Percentiles rank a stretch among this genome's conserved stretches.
These are phyloP conservation scores for Cephus spinipes DNA, from an alignment of 2,888 invertebrate species.

Conservation along the genomic window DNA sequence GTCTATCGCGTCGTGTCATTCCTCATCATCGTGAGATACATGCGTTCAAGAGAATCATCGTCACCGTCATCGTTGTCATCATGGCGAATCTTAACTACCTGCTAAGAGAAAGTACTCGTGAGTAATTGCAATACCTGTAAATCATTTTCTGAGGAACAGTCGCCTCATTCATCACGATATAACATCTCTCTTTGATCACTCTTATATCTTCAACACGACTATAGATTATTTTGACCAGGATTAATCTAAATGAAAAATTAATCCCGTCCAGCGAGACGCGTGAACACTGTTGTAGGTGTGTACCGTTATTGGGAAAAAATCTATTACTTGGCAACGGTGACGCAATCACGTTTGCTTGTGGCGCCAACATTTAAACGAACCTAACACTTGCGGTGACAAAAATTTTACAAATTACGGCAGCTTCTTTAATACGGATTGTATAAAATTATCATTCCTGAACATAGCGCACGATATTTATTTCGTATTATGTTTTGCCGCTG, in stretches of 20 bases:
- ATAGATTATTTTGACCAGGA: neutral
- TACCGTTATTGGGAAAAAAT: neutral
- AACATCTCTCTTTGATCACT: neutral
- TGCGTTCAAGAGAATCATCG: neutral
- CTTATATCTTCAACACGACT: neutral
- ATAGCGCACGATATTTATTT: neutral
- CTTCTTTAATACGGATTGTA: neutral
- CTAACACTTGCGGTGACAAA: neutral
- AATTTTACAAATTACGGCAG: neutral
- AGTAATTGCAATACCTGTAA: constrained; percentile 30
- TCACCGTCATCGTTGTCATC: constrained; percentile 10
- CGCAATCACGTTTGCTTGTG: neutral
- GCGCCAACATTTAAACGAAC: neutral
- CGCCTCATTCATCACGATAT: neutral
- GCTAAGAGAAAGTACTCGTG: constrained; percentile 41
- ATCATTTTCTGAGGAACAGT: neutral
- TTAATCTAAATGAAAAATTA: neutral
- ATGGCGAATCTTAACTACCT: constrained; percentile 49
- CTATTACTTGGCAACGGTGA: neutral
- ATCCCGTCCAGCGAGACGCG: neutral
- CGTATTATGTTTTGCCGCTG: neutral
- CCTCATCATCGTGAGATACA: neutral
- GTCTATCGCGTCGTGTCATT: neutral
- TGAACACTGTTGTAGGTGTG: neutral
- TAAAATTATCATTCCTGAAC: neutral